Conservation (phyloP, 1,140 invertebrate species). For the Orchestia grillus region DNA sequence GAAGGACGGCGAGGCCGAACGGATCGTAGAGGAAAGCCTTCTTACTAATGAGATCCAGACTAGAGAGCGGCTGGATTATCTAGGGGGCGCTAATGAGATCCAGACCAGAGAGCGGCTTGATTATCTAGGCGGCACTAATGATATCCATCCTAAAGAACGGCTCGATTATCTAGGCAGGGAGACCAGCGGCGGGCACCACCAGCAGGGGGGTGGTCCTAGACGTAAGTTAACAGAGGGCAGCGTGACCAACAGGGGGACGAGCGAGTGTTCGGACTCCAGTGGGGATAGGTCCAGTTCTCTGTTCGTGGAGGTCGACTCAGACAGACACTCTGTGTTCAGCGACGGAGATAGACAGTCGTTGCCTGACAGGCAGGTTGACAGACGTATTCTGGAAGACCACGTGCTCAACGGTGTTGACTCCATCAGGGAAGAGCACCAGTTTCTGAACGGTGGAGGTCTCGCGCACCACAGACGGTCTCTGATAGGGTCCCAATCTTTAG, state of each 20-base stretch:
- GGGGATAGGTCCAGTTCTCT: constrained; percentile 65
- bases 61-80: neutral
- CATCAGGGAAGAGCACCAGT: neutral
- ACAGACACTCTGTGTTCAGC: constrained; percentile 65
- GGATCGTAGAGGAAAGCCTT: neutral
- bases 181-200: neutral
- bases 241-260: constrained; percentile 61
- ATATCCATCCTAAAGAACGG: neutral
- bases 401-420: neutral
- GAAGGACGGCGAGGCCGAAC: constrained; percentile 20
- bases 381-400: neutral
- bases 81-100: neutral
- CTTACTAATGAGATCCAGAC: constrained; percentile 25
- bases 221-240: constrained; percentile 63
- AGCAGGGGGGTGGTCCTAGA: neutral
- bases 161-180: no score
- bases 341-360: constrained; percentile 56
- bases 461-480: constrained; percentile 32
- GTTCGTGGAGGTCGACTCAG: constrained; percentile 67
- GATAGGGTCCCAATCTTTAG: constrained; percentile 63
- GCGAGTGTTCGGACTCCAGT: constrained; percentile 67
- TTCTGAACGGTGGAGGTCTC: neutral
- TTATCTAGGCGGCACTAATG: neutral
- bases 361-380: neutral
- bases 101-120: neutral